phyloP scores from a whole-genome alignment of 2,888 invertebrate species.

The Troglohyphantes excavatus region DNA sequence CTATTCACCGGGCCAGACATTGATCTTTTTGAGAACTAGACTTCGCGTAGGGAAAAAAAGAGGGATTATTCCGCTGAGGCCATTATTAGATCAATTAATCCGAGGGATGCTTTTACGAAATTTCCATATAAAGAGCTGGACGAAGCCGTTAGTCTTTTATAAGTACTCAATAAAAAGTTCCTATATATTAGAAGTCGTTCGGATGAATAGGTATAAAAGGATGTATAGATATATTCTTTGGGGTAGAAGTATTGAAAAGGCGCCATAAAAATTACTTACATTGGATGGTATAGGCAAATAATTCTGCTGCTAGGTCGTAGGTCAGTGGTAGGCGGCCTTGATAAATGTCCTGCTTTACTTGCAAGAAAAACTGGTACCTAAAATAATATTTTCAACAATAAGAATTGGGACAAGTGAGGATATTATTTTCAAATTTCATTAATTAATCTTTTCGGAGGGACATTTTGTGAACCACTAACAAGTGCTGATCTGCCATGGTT shows the following conservation, averaged over 20 bases:
- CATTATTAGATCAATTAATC: conserved; percentile 53
- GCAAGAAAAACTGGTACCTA: conserved; percentile 98
- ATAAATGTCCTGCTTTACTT: conserved; percentile 97
- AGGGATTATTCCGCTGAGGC: conserved; percentile 24
- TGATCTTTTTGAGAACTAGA: conserved; percentile 38
- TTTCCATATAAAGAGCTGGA: neutral
- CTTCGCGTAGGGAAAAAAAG: neutral
- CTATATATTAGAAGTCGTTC: neutral
- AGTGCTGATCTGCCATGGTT: too few species aligned
- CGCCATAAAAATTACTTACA: conserved; percentile 87
- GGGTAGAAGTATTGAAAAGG: neutral
- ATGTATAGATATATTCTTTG: neutral
- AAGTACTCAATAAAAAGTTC: neutral
- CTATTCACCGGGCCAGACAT: conserved; percentile 13
- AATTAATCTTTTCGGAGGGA: too few species aligned
- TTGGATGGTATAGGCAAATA: conserved; percentile 96
- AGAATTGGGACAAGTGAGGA: too few species aligned
- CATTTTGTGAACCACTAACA: too few species aligned
- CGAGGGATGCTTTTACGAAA: neutral
- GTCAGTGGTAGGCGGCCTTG: conserved; percentile 95
- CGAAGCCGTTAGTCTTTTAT: neutral
- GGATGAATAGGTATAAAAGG: neutral
- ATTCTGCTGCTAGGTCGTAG: conserved; percentile 94
- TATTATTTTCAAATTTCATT: too few species aligned
- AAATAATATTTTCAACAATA: conserved; percentile 80